Conservation (phyloP, 2,888 invertebrate genomes). For the Siphlonurus alternatus region DNA sequence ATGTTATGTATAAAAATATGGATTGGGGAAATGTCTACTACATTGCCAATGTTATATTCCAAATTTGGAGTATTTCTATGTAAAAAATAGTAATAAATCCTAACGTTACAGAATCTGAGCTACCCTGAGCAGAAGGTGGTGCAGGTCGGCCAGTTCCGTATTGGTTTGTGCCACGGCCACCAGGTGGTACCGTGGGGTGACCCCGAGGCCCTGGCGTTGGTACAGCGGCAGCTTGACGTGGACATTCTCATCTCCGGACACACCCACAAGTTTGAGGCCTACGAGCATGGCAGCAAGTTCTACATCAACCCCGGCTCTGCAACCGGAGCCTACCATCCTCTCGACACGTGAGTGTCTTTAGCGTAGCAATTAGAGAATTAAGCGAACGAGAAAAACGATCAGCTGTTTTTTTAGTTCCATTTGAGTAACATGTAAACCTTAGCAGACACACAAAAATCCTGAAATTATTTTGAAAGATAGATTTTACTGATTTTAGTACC, state of each 20-base stretch:
- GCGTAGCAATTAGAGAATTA: neutral
- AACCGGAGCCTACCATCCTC: conserved; percentile 90
- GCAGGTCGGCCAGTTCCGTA: conserved; percentile 95
- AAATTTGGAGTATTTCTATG: too few relatives aligned
- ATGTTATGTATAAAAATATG: too few relatives aligned
- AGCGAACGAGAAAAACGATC: neutral
- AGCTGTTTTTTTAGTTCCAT: too few relatives aligned
- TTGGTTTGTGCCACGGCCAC: conserved; percentile 94
- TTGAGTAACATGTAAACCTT: too few relatives aligned
- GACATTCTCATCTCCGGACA: conserved; percentile 98
- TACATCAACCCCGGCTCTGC: conserved; percentile 99
- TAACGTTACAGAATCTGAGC: conserved; percentile 64
- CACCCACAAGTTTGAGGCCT: conserved; percentile 95
- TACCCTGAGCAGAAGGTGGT: conserved; percentile 98
- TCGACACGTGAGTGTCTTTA: conserved; percentile 54
- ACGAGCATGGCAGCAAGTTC: conserved; percentile 96
- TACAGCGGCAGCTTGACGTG: conserved; percentile 93
- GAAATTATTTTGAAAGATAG: too few relatives aligned
- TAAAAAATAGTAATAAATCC: too few relatives aligned
- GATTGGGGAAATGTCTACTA: too few relatives aligned
- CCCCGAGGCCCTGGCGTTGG: conserved; percentile 77
- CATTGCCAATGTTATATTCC: too few relatives aligned
- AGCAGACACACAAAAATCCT: too few relatives aligned
- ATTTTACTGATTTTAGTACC: too few relatives aligned
- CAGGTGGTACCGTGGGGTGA: conserved; percentile 98